Evolutionary conservation across 2,797 vertebrate genomes (phyloP).

Genomic region (Lycodopsis pacificus): DNA sequence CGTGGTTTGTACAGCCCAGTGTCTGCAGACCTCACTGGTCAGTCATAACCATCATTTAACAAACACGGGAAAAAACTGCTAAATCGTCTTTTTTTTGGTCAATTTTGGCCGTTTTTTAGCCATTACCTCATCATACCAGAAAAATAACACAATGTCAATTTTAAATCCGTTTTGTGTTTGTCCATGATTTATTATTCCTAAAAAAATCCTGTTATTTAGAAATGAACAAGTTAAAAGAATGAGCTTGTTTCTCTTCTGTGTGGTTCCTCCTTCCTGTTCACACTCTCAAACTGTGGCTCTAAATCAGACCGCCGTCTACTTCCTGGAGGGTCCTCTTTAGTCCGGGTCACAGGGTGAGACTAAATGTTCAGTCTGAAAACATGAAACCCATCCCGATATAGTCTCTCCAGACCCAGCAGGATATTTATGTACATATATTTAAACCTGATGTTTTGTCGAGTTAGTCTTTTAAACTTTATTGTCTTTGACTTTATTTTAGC

Average conservation of each 20-base stretch:
- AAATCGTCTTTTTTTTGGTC: too few species aligned
- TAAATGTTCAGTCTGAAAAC: constrained; percentile 35
- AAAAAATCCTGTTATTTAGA: neutral
- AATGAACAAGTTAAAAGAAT: neutral
- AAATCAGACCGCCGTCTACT: constrained; percentile 48
- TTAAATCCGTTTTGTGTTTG: neutral
- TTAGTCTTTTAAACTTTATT: constrained; percentile 2
- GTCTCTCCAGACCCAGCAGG: constrained; percentile 1
- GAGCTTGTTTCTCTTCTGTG: neutral
- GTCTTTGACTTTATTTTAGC: constrained; percentile 24
- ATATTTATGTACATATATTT: too few species aligned
- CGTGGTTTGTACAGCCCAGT: neutral
- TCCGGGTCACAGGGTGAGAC: constrained; percentile 15
- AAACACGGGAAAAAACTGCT: neutral
- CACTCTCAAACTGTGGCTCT: constrained; percentile 24
- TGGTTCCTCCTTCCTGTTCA: neutral
- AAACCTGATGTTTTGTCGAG: neutral
- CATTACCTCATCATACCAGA: neutral
- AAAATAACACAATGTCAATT: neutral
- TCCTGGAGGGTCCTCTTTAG: constrained; percentile 31
- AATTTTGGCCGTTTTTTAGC: neutral
- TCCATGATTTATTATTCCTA: neutral
- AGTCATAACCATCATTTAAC: neutral
- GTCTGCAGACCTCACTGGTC: neutral
- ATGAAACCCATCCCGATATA: constrained; percentile 11